Base-by-base conservation (phyloP, 2,113 vertebrate species). In the Trinectes maculatus region DNA sequence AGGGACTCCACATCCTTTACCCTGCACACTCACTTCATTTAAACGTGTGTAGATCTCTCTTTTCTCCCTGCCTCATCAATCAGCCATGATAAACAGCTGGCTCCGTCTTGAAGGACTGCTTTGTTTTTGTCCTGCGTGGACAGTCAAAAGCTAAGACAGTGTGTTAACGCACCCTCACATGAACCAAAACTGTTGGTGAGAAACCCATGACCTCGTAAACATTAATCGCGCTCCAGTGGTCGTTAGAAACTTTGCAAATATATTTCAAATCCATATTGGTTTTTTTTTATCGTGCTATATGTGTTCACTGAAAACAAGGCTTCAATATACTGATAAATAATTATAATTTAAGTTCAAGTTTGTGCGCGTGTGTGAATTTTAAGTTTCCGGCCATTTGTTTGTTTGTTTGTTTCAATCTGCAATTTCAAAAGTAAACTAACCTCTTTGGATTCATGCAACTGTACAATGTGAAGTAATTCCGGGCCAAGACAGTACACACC, bases 1-100 rank as follows among this genome's bases (percentile, higher is more conserved):
- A 80, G 79, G 28, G 19, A 59, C 48, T 36, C 31, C 33, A 43
- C 72, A 34, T 61, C 51, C 7, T 37, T 71, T 48, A 10, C 26
- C 28, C 56, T 9, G 36, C 47, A 11, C 59, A 54, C 51, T 77
- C 60, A 55, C 61, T 57, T 62, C 31, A 5, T 8, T 34, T 57
- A 46, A 43, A 51, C 29, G 47, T 51, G 47, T 53, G 26, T 6
- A 42, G 43, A 22, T 13, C 52, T 61, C 42, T 37, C 28, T 29
- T 4, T 13, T 33, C 48, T 29, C 6, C 12, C 34, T 7, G 10
- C 52, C 15, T 37, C 24, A 34, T 31, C 19, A 0, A 10, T 16
- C 55, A 21, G 22, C n/a, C 13, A 1, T 28, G 47, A 29, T 15
- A 8, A 33, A 12, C 31, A 58, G 12, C 16, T 13, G 13, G 16